Percentiles rank a stretch among this genome's conserved stretches.
These are phyloP conservation scores for Catocala sponsa DNA, from an alignment of 2,888 invertebrate species.

Conservation along the genomic window DNA sequence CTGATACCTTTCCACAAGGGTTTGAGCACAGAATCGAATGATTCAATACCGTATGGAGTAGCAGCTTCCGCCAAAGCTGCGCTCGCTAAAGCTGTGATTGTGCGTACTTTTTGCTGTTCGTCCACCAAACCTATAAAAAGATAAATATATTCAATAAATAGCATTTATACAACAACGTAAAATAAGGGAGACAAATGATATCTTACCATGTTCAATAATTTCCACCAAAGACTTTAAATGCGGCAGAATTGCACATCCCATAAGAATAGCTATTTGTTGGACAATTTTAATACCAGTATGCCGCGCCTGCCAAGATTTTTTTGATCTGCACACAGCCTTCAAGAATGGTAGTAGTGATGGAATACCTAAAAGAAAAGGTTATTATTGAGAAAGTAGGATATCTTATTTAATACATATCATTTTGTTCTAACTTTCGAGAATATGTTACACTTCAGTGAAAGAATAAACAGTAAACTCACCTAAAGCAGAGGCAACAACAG, in stretches of 20 bases:
- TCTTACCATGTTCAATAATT: constrained; percentile 98
- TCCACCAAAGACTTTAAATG: constrained; percentile 99
- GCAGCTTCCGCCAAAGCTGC: constrained; percentile 99
- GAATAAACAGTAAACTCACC: constrained; percentile 81
- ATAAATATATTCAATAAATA: background rate
- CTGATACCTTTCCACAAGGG: constrained; percentile 99
- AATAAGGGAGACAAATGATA: background rate
- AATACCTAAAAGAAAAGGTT: constrained; percentile 87
- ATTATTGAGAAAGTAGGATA: too few relatives aligned
- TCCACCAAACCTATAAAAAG: constrained; percentile 93
- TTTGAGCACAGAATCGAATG: constrained; percentile 99
- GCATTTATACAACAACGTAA: background rate
- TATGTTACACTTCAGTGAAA: too few relatives aligned
- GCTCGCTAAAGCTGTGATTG: constrained; percentile 99
- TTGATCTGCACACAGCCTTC: constrained; percentile 99
- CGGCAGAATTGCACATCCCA: constrained; percentile 99
- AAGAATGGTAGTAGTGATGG: constrained; percentile 99
- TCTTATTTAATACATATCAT: too few relatives aligned
- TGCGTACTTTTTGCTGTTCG: constrained; percentile 99
- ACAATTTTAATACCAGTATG: constrained; percentile 99
- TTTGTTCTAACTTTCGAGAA: too few relatives aligned
- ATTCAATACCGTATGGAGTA: constrained; percentile 99
- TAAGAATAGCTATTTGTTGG: constrained; percentile 99
- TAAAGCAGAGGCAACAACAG: constrained; percentile 99
- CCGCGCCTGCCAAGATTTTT: constrained; percentile 99